Base-by-base conservation (phyloP, 2,797 vertebrate genomes). In the Parauchenoglanis punctatus region DNA sequence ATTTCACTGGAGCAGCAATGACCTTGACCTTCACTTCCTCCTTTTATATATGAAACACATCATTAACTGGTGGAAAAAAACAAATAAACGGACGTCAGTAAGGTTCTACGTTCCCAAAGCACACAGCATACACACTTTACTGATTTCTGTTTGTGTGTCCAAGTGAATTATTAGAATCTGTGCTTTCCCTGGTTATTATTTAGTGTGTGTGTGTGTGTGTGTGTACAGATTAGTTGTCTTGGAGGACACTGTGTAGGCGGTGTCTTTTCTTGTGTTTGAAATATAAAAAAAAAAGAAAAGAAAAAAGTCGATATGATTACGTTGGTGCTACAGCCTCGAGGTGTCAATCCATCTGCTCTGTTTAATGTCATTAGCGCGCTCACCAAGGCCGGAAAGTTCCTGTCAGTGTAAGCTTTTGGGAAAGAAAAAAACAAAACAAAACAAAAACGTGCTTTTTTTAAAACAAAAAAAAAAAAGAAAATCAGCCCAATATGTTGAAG, bases 331-430 rank as follows among this genome's bases (percentile, higher is more conserved):
- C 56, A 88, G 84, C 58, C 89, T 88, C 70, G 56, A 89, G 90
- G 86, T 89, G 89, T 89, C 77, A 84, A 52, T 89, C 87, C 87
- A 89, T 89, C 90, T 89, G 87, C 86, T 86, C 72, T 86, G 77
- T 85, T 88, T 87, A 82, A 85, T 89, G 78, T 68, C 83, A 87
- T 58, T 85, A 85, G 35, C 46, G 12, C 20, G 28, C 81, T 88
- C 84, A 35, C 78, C 77, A 58, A 82, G 67, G 59, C 78, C 70
- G 52, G 68, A 67, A 83, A 86, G 70, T 68, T 83, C 49, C 68
- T 25, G 72, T 85, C 46, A 85, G 56, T 65, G 58, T 85, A 44
- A 20, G 76, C 77, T 85, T 87, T 80, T n/a, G 63, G 72, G 52
- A 85, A 35, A 73, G 75, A 46, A 49, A 65, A 20, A 15, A 35